phyloP scores from a whole-genome alignment of 2,797 vertebrate species.

The Bradypus variegatus region DNA sequence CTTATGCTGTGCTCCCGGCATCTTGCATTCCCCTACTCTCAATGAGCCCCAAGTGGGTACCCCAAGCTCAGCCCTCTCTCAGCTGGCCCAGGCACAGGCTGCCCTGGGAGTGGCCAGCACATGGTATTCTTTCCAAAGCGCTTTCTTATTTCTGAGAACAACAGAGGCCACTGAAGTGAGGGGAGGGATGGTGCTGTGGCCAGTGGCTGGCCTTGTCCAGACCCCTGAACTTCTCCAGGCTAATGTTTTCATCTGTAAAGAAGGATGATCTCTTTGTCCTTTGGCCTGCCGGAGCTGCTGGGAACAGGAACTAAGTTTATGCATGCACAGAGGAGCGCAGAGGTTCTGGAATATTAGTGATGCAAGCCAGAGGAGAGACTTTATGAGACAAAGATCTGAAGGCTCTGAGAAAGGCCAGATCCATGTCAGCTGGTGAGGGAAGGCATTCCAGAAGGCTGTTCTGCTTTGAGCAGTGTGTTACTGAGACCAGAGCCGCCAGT shows the following conservation, averaged over 20 bases:
- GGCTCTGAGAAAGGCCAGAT: neutral
- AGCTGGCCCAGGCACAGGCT: neutral
- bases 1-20: neutral
- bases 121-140: slow-evolving; percentile 14
- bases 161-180: neutral
- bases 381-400: neutral
- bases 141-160: slow-evolving; percentile 33
- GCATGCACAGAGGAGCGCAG: neutral
- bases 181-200: neutral
- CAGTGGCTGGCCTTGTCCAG: neutral
- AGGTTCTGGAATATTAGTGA: neutral
- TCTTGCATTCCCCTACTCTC: neutral
- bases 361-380: neutral
- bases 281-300: neutral
- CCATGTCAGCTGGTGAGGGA: neutral
- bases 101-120: slow-evolving; percentile 31
- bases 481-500: neutral
- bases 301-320: neutral
- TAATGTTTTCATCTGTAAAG: neutral
- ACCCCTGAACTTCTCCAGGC: neutral
- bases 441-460: neutral
- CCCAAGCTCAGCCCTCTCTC: neutral
- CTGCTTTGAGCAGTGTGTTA: neutral
- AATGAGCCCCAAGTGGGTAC: neutral
- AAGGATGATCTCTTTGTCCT: neutral